Base-by-base conservation (phyloP, 2,113 vertebrate species). In the Sardina pilchardus region DNA sequence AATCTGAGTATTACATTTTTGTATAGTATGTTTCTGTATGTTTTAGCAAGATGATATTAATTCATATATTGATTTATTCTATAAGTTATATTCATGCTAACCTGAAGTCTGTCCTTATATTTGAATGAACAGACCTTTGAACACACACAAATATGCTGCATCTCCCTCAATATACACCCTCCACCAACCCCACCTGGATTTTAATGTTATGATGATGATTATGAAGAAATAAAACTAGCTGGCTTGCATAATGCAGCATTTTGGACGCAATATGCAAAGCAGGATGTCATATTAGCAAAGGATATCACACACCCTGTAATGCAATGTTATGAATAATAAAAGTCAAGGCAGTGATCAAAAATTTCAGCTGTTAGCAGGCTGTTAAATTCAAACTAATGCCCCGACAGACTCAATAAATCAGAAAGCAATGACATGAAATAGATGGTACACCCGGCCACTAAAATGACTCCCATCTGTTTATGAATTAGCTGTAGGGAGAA, bases 351-450 rank as follows among this genome's bases (percentile, higher is more conserved):
- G 26, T 71, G 63, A 71, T 71, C 63, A 34, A 30, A 71, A 34
- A 34, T 71, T 71, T 71, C 30, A 34, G 63, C 63, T 34, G 63
- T 30, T 71, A 71, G 63, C 63, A 30, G 63, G 63, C 63, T 16
- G 63, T 71, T 71, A 71, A 71, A 71, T 30, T 71, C 63, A 78
- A 78, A 78, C 71, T 16, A 78, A 78, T 78, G 71, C 71, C 71
- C 30, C 30, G 0, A 16, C 71, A 36, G 71, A 36, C 71, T 78
- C 30, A 12, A 36, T 78, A 78, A 78, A 78, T 78, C 71, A 78
- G 26, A 78, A 14, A 34, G 71, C 71, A 34, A 34, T 34, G 71
- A 78, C 71, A 34, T 78, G 71, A 78, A 78, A 78, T 78, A 34
- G 71, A 78, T 78, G 71, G 71, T 78, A 17, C 71, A 78, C 12